A percentile compares a stretch with the other conserved stretches of the same genome.
Conservation (phyloP, 2,888 invertebrate species). For the Ctena decussata region DNA sequence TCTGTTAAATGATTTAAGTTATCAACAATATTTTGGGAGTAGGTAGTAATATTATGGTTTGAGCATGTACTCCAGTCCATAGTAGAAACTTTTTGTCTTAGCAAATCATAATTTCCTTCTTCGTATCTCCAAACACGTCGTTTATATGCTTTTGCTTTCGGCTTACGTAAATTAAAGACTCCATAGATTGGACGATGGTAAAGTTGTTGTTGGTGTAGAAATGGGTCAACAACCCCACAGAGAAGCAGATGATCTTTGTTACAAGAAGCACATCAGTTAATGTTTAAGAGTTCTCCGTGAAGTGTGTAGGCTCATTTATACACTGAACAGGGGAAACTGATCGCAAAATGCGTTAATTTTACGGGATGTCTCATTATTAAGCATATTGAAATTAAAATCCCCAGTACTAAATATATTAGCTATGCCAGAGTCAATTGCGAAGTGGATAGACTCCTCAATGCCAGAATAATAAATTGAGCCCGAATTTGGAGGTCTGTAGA, state of each 20-base stretch:
- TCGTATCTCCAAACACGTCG: too few relatives aligned
- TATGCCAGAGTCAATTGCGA: conserved; percentile 3
- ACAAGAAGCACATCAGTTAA: background rate
- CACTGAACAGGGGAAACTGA: background rate
- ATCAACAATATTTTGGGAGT: too few relatives aligned
- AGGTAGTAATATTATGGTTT: too few relatives aligned
- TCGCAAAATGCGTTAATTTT: background rate
- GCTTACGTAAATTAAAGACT: too few relatives aligned
- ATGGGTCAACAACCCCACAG: background rate
- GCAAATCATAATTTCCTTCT: too few relatives aligned
- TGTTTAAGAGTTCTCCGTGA: background rate
- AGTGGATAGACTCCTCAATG: conserved; percentile 18
- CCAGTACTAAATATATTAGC: conserved; percentile 2
- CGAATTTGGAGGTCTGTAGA: conserved; percentile 13
- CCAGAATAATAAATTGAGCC: background rate
- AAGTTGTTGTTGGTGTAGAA: background rate
- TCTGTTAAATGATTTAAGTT: too few relatives aligned
- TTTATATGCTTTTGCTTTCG: too few relatives aligned
- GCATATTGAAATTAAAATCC: conserved; percentile 2
- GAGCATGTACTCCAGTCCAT: too few relatives aligned
- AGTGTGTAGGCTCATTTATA: background rate
- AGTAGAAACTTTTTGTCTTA: too few relatives aligned
- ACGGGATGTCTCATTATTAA: background rate
- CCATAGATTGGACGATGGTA: conserved; percentile 3
- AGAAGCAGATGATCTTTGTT: background rate